Conservation (phyloP, 1,140 invertebrate genomes). For the Apocrypta bakeri region DNA sequence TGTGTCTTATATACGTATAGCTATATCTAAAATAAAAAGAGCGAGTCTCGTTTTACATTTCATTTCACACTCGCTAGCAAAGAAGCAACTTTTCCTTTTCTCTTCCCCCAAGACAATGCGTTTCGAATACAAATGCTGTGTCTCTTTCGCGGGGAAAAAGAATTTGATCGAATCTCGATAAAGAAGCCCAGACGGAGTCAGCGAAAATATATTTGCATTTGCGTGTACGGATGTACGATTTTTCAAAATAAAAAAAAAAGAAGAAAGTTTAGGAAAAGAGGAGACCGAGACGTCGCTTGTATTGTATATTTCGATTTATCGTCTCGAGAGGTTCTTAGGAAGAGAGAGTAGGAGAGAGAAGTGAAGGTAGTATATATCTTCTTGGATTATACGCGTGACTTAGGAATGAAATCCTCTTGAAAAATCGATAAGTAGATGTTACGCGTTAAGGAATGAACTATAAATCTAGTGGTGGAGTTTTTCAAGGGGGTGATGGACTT, state of each 20-base stretch:
- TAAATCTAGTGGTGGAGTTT: background rate
- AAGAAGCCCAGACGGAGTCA: background rate
- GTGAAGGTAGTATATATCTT: constrained; percentile 1
- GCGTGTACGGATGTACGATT: background rate
- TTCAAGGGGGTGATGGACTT: background rate
- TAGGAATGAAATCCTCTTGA: background rate
- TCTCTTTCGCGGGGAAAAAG: background rate
- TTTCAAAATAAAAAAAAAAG: constrained; percentile 3
- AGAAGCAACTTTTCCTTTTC: background rate
- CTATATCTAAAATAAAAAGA: background rate
- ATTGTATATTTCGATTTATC: constrained; percentile 30
- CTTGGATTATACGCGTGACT: constrained; percentile 31
- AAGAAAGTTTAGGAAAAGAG: constrained; percentile 5
- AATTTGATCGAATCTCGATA: constrained; percentile 50
- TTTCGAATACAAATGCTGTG: constrained; percentile 41
- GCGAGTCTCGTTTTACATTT: constrained; percentile 44
- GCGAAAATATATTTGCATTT: background rate
- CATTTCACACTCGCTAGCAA: constrained; percentile 38
- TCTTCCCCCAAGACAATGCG: constrained; percentile 16
- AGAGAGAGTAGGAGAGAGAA: background rate
- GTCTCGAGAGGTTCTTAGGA: background rate
- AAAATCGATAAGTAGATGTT: background rate
- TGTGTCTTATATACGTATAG: too few species aligned
- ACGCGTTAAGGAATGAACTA: background rate
- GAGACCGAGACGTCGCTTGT: too few species aligned